Evolutionary conservation across 2,888 invertebrate species (phyloP).

Genomic region (Allophyes oxyacanthae): DNA sequence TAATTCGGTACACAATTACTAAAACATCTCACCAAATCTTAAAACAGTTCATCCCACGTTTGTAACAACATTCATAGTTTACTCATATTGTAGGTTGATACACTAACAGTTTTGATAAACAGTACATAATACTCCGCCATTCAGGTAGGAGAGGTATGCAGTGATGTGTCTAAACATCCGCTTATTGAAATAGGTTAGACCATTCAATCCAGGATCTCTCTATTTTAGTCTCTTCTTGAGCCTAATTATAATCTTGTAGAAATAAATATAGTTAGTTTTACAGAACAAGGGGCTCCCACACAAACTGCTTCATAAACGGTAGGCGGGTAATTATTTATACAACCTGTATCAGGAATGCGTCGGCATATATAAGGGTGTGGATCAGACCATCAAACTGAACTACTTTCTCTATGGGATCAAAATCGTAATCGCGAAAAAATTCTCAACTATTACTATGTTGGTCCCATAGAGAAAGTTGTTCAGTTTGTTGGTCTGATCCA

Average conservation of each 20-base stretch:
- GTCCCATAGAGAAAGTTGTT: no score
- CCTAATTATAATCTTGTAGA: background rate
- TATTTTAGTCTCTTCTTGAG: conserved; percentile 4
- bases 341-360: no score
- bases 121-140: background rate
- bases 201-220: conserved; percentile 12
- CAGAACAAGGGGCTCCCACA: background rate
- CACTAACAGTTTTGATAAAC: no score
- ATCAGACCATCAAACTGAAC: no score
- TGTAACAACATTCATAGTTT: background rate
- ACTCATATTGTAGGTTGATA: no score
- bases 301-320: background rate
- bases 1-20: background rate
- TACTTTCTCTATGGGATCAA: no score
- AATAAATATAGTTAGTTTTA: background rate
- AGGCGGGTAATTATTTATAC: background rate
- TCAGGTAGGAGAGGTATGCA: conserved; percentile 3
- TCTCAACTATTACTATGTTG: no score
- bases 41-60: conserved; percentile 23
- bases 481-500: no score
- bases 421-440: no score
- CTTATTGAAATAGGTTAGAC: background rate
- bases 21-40: no score
- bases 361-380: no score
- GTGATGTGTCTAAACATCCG: conserved; percentile 28